Conservation (phyloP, 2,888 invertebrate species). For the Drosophila paramelanica region DNA sequence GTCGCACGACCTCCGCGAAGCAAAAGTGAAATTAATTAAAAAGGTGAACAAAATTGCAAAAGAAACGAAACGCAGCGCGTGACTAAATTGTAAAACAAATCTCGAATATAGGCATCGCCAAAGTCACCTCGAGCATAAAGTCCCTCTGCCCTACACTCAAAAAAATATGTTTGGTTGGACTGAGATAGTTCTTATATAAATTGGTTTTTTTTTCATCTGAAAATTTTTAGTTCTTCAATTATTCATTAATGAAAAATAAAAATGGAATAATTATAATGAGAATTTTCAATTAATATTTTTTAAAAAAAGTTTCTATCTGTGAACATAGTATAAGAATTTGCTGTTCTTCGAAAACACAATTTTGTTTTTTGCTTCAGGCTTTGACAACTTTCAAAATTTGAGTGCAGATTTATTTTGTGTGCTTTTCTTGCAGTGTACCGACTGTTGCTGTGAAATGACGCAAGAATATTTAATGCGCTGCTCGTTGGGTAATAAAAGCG, state of each 20-base stretch:
- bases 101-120: neutral
- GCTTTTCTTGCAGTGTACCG: conserved; percentile 1
- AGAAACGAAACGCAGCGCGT: conserved; percentile 58
- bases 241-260: too few relatives aligned
- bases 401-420: too few relatives aligned
- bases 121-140: too few relatives aligned
- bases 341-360: too few relatives aligned
- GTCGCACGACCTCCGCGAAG: conserved; percentile 33
- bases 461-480: conserved; percentile 75
- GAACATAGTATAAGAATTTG: too few relatives aligned
- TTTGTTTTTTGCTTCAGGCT: neutral
- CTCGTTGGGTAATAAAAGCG: conserved; percentile 69
- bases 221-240: too few relatives aligned
- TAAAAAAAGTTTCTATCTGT: too few relatives aligned
- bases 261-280: too few relatives aligned
- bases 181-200: too few relatives aligned
- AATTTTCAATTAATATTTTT: too few relatives aligned
- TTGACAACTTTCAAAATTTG: too few relatives aligned
- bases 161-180: neutral
- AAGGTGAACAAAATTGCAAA: conserved; percentile 52
- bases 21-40: conserved; percentile 73
- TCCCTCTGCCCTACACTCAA: neutral
- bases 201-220: too few relatives aligned
- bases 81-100: conserved; percentile 62
- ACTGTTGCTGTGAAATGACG: conserved; percentile 62